phyloP scores from a whole-genome alignment of 2,113 vertebrate species.

The Cygnus buccinator region DNA sequence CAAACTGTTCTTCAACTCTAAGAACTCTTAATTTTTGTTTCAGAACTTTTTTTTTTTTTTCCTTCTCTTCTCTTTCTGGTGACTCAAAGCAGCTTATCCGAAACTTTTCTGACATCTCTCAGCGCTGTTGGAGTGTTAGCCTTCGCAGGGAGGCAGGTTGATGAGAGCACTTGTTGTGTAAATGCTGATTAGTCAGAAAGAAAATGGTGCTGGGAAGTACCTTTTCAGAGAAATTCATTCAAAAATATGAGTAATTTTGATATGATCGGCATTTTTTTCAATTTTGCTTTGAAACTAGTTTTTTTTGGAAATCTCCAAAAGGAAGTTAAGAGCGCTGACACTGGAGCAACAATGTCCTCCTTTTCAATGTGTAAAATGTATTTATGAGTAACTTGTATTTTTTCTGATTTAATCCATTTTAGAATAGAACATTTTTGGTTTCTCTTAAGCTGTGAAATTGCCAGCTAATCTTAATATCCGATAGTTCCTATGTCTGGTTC shows the following conservation, averaged over 20 bases:
- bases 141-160: not conserved
- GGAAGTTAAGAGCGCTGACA: not conserved
- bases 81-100: not conserved
- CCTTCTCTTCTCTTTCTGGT: accelerated
- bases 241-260: not conserved
- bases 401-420: not conserved
- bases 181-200: not conserved
- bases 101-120: not conserved
- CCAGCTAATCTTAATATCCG: accelerated
- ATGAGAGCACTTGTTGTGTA: not conserved
- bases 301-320: not conserved
- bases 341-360: not conserved
- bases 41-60: too few relatives aligned
- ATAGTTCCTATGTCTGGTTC: not conserved
- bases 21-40: too few relatives aligned
- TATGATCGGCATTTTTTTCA: not conserved
- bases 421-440: not conserved
- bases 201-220: not conserved
- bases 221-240: not conserved
- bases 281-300: not conserved
- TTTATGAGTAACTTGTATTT: not conserved
- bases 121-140: not conserved
- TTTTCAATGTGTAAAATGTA: not conserved
- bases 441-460: not conserved
- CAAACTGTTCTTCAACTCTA: not conserved